phyloP scores from a whole-genome alignment of 2,888 invertebrate genomes.

The Hipparchia semele region DNA sequence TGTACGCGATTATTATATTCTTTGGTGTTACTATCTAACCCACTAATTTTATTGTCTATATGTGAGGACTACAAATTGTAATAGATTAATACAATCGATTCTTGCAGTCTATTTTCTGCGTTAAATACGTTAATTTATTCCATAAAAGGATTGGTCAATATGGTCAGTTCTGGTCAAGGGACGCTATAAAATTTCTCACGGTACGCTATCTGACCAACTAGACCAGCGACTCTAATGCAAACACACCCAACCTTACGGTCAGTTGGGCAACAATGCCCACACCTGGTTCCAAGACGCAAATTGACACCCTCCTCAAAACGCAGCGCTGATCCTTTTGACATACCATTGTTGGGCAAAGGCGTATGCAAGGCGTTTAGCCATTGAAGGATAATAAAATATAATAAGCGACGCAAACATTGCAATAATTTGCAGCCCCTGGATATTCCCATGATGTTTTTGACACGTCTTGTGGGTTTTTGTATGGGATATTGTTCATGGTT shows the following conservation, averaged over 20 bases:
- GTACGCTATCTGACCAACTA: slow-evolving; percentile 60
- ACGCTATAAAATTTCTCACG: slow-evolving; percentile 66
- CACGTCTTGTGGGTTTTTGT: slow-evolving; percentile 62
- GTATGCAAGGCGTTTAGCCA: slow-evolving; percentile 64
- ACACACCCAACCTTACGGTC: slow-evolving; percentile 69
- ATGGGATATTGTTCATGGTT: slow-evolving; percentile 65
- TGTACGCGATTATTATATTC: no score
- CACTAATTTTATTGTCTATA: no score
- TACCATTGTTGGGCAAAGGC: slow-evolving; percentile 67
- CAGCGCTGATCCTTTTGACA: slow-evolving; percentile 64
- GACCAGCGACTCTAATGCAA: slow-evolving; percentile 63
- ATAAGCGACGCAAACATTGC: slow-evolving; percentile 74
- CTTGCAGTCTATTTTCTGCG: no score
- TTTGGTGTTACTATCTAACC: no score
- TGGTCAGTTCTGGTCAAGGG: slow-evolving; percentile 41
- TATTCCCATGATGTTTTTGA: slow-evolving; percentile 74
- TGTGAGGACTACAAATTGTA: not conserved
- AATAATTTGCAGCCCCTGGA: slow-evolving; percentile 73
- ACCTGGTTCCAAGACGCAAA: slow-evolving; percentile 68
- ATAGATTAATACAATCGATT: not conserved
- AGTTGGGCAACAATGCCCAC: slow-evolving; percentile 74
- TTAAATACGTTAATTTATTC: no score
- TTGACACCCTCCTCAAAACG: slow-evolving; percentile 72
- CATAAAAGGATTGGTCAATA: slow-evolving; percentile 37
- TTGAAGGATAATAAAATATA: slow-evolving; percentile 61